A percentile compares a stretch with the other conserved stretches of the same genome.
These are phyloP conservation scores for Helicolenus hilgendorfi DNA, from an alignment of 2,797 vertebrate genomes.

Conservation along the genomic window DNA sequence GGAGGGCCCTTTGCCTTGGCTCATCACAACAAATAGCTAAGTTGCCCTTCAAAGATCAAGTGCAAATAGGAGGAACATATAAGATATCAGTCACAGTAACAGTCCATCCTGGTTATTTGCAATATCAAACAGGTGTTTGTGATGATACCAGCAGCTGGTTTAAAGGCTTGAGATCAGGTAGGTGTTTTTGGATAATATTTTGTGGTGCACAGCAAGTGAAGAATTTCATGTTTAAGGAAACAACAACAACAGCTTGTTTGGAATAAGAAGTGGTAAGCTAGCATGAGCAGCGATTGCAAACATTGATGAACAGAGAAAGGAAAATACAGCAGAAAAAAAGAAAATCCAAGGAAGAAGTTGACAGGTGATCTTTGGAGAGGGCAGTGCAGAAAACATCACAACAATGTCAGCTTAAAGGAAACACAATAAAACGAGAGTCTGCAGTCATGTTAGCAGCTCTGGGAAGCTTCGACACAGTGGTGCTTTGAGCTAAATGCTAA, in stretches of 20 bases:
- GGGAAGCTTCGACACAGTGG: not conserved
- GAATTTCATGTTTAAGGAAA: not conserved
- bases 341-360: not conserved
- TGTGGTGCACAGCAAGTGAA: not conserved
- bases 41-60: slow-evolving; percentile 25
- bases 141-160: not conserved
- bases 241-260: not conserved
- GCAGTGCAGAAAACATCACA: not conserved
- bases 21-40: slow-evolving; percentile 17
- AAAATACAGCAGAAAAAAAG: not conserved
- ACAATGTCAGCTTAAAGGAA: not conserved
- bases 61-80: slow-evolving; percentile 37
- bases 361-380: not conserved
- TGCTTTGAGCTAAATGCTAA: not conserved
- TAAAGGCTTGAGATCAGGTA: not conserved
- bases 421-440: not conserved
- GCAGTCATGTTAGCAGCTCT: not conserved
- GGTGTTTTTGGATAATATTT: not conserved
- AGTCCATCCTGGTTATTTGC: slow-evolving; percentile 4
- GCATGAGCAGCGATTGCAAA: not conserved
- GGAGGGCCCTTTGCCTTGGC: slow-evolving; percentile 7
- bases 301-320: not conserved
- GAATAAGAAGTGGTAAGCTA: not conserved
- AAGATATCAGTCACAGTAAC: not conserved
- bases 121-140: slow-evolving; percentile 11